Conservation (phyloP, 2,113 vertebrate genomes). For the Cephalopholis sonnerati region DNA sequence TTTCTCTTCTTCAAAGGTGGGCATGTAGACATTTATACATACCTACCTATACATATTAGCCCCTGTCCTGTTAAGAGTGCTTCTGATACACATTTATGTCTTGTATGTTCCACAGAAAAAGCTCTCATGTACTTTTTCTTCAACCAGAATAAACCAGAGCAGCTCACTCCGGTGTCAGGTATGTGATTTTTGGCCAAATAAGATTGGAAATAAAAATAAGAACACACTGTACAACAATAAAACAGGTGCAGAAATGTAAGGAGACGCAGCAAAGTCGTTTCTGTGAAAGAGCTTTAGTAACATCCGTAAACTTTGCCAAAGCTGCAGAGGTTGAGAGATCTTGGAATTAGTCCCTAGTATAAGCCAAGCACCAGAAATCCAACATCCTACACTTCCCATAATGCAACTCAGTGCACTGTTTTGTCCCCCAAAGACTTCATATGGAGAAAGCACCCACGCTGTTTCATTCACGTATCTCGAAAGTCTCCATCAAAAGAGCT, state of each 20-base stretch:
- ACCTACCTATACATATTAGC: no score
- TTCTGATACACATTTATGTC: no score
- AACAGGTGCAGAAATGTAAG: not conserved
- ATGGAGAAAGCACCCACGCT: not conserved
- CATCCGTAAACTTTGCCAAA: no score
- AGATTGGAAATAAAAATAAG: not conserved
- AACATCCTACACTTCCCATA: slow-evolving; percentile 1
- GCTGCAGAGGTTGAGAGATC: not conserved
- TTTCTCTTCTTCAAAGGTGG: no score
- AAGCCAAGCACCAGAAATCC: not conserved
- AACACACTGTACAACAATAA: not conserved
- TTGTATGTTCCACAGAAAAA: not conserved
- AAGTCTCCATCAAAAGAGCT: slow-evolving; percentile 21
- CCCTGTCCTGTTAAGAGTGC: no score
- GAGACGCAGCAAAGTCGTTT: no score
- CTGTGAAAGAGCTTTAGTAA: no score
- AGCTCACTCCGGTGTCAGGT: not conserved
- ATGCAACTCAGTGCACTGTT: not conserved
- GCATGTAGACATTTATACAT: no score
- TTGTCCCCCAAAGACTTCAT: not conserved
- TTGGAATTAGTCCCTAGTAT: not conserved
- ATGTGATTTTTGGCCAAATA: not conserved
- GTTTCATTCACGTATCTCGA: not conserved
- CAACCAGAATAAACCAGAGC: not conserved
- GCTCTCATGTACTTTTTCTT: not conserved